These are phyloP conservation scores for Trematomus loennbergii DNA, from an alignment of 2,113 vertebrate species.

Conservation along the genomic window DNA sequence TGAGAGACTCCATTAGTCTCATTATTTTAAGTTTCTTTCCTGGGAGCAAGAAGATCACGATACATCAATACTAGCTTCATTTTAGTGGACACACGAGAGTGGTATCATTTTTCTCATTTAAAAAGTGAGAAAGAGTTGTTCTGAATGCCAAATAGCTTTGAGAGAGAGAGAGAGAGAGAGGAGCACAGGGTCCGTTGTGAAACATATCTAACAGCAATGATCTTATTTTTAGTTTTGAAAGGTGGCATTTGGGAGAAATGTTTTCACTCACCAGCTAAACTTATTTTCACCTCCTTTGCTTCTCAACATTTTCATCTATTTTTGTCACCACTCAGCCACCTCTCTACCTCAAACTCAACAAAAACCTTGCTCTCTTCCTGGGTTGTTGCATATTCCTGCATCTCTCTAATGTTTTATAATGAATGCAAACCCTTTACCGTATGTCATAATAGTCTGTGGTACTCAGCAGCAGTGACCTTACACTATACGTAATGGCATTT, in stretches of 20 bases:
- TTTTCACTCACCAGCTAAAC: background rate
- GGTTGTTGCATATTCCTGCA: background rate
- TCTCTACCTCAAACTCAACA: background rate
- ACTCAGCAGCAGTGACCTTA: constrained; percentile 11
- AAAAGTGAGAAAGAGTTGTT: background rate
- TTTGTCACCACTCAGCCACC: background rate
- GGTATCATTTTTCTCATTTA: background rate
- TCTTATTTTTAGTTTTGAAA: background rate
- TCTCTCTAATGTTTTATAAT: constrained; percentile 13
- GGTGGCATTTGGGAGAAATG: background rate
- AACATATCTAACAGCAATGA: background rate
- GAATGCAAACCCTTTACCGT: background rate
- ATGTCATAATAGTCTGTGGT: constrained; percentile 2
- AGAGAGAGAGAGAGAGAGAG: no score
- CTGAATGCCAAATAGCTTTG: background rate
- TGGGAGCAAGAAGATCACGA: no score
- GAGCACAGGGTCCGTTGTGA: background rate
- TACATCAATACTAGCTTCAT: no score
- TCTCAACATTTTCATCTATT: background rate
- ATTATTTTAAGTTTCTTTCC: no score
- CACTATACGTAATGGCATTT: constrained; percentile 12
- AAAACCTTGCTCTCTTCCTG: background rate
- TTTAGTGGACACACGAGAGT: no score
- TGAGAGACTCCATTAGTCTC: no score
- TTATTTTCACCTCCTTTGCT: background rate